Percentiles rank a stretch among this genome's conserved stretches.
phyloP scores from a whole-genome alignment of 2,797 vertebrate species.

The Zenarchopterus dispar region DNA sequence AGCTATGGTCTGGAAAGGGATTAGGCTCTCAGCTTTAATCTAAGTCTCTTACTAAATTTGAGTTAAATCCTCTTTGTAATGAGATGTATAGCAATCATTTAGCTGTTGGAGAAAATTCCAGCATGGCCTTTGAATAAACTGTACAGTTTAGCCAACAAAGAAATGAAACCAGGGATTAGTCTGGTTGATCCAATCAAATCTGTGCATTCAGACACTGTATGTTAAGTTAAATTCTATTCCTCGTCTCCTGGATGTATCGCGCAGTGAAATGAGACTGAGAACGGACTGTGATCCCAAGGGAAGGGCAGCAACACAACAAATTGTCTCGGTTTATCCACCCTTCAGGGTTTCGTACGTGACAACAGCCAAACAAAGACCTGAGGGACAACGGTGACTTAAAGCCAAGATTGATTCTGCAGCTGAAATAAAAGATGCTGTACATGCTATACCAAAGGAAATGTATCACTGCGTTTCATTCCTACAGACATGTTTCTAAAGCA shows the following conservation, averaged over 20 bases:
- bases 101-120: conserved; percentile 46
- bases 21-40: conserved; percentile 71
- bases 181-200: conserved; percentile 12
- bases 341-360: conserved; percentile 19
- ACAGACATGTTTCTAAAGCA: too few species aligned
- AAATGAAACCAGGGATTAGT: conserved; percentile 36
- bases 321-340: conserved; percentile 31
- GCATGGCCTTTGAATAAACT: conserved; percentile 16
- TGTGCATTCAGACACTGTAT: neutral
- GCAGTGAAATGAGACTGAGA: neutral
- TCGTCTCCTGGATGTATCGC: neutral
- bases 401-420: neutral
- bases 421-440: conserved; percentile 1
- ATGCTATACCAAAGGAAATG: too few species aligned
- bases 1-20: conserved; percentile 66
- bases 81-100: conserved; percentile 57
- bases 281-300: conserved; percentile 16
- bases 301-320: conserved; percentile 12
- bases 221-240: conserved; percentile 11
- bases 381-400: conserved; percentile 1
- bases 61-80: conserved; percentile 65
- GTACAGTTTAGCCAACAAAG: conserved; percentile 21
- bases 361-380: conserved; percentile 1
- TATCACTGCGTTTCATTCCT: too few species aligned
- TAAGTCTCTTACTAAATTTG: conserved; percentile 69